These are phyloP conservation scores for Australoheros facetus DNA, from an alignment of 2,797 vertebrate genomes.

Conservation along the genomic window DNA sequence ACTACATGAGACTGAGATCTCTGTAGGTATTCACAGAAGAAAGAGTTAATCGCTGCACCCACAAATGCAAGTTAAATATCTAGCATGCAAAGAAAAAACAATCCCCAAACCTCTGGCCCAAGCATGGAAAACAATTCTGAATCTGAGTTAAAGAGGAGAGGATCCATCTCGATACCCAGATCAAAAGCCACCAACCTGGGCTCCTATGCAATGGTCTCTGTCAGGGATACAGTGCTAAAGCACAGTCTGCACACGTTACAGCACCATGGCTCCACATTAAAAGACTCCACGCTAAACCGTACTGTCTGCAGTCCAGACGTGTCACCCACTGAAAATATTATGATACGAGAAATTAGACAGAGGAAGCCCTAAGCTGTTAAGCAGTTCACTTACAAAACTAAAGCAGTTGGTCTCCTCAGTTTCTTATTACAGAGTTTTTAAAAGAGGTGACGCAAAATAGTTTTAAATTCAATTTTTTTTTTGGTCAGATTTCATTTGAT, in stretches of 20 bases:
- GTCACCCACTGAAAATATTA: not conserved
- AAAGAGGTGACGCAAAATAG: not conserved
- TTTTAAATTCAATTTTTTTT: not conserved
- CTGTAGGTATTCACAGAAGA: not conserved
- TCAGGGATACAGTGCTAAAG: not conserved
- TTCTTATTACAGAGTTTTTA: not conserved
- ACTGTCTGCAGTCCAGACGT: not conserved
- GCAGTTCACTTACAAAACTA: not conserved
- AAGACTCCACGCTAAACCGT: not conserved
- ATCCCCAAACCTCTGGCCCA: not conserved
- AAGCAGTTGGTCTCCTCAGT: not conserved
- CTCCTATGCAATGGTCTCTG: not conserved
- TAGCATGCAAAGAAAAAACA: not conserved
- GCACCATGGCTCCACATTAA: not conserved
- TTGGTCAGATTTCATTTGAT: not conserved
- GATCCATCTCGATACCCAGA: no score
- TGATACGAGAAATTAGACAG: not conserved
- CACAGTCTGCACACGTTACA: not conserved
- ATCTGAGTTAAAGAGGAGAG: not conserved
- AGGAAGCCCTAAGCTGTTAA: not conserved
- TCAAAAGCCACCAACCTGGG: accelerated
- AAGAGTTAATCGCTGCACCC: not conserved
- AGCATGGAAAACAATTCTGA: not conserved
- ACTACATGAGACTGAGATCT: not conserved
- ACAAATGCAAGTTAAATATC: not conserved